Conservation (phyloP, 2,888 invertebrate species). For the Coecobrya sp. region DNA sequence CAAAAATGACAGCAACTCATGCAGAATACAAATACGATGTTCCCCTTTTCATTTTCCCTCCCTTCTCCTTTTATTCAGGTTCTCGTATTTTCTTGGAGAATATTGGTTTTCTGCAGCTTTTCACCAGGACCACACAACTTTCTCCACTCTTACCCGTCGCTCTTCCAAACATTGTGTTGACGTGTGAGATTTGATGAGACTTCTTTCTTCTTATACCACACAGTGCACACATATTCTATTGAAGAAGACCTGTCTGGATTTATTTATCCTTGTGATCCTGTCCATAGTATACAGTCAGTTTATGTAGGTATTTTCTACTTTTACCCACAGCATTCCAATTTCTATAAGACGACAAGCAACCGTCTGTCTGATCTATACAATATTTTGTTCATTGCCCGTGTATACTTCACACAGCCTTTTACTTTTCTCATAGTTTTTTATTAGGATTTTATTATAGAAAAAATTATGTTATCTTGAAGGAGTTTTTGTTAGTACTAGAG, state of each 20-base stretch:
- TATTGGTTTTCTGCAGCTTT: slow-evolving; percentile 53
- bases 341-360: too few relatives aligned
- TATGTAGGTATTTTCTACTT: neutral
- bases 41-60: slow-evolving; percentile 6
- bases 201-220: neutral
- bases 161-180: neutral
- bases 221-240: neutral
- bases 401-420: neutral
- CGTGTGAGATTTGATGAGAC: neutral
- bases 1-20: slow-evolving; percentile 66
- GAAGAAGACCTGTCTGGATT: neutral
- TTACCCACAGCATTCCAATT: neutral
- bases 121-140: neutral
- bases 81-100: slow-evolving; percentile 40
- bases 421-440: neutral
- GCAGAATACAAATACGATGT: slow-evolving; percentile 70
- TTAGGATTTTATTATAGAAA: neutral
- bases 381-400: neutral
- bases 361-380: neutral
- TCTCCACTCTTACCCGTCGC: neutral
- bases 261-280: slow-evolving; percentile 44
- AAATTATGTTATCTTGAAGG: neutral
- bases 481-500: neutral
- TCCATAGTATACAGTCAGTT: neutral
- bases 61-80: slow-evolving; percentile 10